Evolutionary conservation across 2,888 invertebrate species (phyloP), one percentile per base, ranked within the genome.

Genomic region (Trichopoda pennipes): DNA sequence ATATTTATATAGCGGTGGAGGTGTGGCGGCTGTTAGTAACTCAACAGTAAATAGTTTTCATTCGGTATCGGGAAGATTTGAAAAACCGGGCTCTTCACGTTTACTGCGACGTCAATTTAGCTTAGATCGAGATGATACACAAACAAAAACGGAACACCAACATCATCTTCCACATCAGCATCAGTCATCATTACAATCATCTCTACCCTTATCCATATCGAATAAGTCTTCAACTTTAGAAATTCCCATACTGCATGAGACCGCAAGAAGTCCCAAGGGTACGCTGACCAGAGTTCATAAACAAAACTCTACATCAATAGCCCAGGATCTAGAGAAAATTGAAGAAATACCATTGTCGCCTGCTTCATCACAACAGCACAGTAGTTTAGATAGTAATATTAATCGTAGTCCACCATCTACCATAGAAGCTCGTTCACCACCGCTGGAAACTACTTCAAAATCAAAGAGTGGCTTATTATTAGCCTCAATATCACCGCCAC

Each of bases 281-380:
- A 87, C 89, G 0, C 47, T 90, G 44, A 87, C 86, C 0, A 87
- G 91, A 16, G 89, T 94, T 28, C 94, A 93, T 88, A 94, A 94
- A 86, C 94, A 94, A 87, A 94, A 94, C 88, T 94, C 94, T 21
- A 93, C 93, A 6, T 94, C 94, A 21, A 94, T 94, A 23, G 94
- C 94, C 0, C 93, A 93, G 86, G 94, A 94, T 89, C 90, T 94
- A 85, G 94, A 94, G 87, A 93, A 94, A 88, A 95, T 94, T 85
- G 94, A 94, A 89, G 94, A 94, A 87, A 92, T 94, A 56, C 93
- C 94, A 17, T 88, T 93, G 49, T 92, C 93, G 21, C 92, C 93
- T 9, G 89, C 90, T 23, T 90, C 91, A 8, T 91, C 92, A 19
- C 90, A 90, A 61, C 91, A 90, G 81, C 91, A 90, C 79, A 90